phyloP scores from a whole-genome alignment of 2,888 invertebrate species.

The Chymomyza fuscimana region DNA sequence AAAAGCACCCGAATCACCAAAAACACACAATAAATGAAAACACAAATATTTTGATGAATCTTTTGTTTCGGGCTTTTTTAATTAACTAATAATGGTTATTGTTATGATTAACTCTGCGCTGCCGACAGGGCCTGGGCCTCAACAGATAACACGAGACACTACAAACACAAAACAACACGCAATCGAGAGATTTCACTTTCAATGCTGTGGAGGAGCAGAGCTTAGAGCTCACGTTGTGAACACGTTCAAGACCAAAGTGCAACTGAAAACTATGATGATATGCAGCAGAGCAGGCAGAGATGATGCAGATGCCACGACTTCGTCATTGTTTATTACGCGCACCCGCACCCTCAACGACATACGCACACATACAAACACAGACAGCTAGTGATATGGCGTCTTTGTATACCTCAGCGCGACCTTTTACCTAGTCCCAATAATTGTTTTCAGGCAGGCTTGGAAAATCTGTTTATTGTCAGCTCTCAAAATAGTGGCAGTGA shows the following conservation, averaged over 20 bases:
- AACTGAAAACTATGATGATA: constrained; percentile 51
- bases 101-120: constrained; percentile 26
- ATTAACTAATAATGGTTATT: constrained; percentile 55
- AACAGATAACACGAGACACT: constrained; percentile 46
- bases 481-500: constrained; percentile 3
- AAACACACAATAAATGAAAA: constrained; percentile 15
- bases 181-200: constrained; percentile 60
- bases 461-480: neutral
- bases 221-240: constrained; percentile 40
- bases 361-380: constrained; percentile 17
- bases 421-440: constrained; percentile 62
- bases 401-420: constrained; percentile 7
- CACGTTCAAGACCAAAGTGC: constrained; percentile 63
- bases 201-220: constrained; percentile 7
- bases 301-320: constrained; percentile 10
- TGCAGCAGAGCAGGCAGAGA: constrained; percentile 4
- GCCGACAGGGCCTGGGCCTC: neutral
- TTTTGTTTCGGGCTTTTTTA: constrained; percentile 13
- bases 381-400: constrained; percentile 28
- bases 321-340: neutral
- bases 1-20: neutral
- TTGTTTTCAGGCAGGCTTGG: constrained; percentile 34
- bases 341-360: neutral
- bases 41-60: constrained; percentile 19
- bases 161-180: neutral